Percentiles rank a stretch among this genome's conserved stretches.
Evolutionary conservation across 2,888 invertebrate species (phyloP).

Genomic region (Molanna angustata): DNA sequence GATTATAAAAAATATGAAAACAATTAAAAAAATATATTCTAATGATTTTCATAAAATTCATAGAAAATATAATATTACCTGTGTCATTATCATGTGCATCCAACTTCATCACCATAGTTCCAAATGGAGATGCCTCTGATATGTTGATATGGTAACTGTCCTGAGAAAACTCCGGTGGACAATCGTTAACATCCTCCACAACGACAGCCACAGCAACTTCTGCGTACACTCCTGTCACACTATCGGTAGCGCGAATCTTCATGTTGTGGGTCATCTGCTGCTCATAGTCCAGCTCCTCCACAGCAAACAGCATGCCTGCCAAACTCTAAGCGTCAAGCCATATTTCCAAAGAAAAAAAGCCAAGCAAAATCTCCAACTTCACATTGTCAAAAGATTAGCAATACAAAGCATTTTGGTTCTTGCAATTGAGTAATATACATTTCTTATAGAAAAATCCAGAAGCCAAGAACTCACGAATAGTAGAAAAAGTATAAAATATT

Average conservation of each 20-base stretch:
- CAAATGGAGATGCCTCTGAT: constrained; percentile 78
- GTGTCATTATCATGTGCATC: constrained; percentile 76
- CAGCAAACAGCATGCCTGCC: constrained; percentile 83
- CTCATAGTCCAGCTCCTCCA: constrained; percentile 87
- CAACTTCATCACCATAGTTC: constrained; percentile 68
- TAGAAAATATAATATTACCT: constrained; percentile 49
- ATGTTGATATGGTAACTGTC: constrained; percentile 79
- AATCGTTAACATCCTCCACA: constrained; percentile 87
- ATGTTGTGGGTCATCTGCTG: constrained; percentile 71
- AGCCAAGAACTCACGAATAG: too few species aligned
- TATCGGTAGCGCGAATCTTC: constrained; percentile 85
- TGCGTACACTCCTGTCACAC: constrained; percentile 82
- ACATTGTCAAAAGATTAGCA: too few species aligned
- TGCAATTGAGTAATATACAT: too few species aligned
- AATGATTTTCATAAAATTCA: too few species aligned
- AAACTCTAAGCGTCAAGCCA: constrained; percentile 15
- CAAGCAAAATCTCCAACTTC: too few species aligned
- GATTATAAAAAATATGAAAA: too few species aligned
- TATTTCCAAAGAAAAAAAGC: constrained; percentile 4
- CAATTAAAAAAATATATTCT: too few species aligned
- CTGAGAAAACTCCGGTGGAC: constrained; percentile 77
- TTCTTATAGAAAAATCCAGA: too few species aligned
- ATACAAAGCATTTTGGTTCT: too few species aligned
- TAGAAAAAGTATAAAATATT: too few species aligned
- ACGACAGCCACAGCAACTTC: constrained; percentile 80